phyloP scores from a whole-genome alignment of 2,888 invertebrate genomes.

The Agrotis clavis region DNA sequence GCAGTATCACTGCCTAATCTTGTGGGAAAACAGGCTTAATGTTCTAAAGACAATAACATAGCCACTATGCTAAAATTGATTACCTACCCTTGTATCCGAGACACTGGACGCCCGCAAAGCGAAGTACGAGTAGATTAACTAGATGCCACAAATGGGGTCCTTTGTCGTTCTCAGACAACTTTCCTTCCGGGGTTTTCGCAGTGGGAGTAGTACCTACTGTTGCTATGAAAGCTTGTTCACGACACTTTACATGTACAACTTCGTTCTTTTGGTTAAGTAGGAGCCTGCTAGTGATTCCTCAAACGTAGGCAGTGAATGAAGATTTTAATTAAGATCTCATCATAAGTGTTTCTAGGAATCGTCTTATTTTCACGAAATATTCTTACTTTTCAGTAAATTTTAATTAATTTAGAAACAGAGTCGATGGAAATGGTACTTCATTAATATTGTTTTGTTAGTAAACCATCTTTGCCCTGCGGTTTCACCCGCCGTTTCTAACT shows the following conservation, averaged over 20 bases:
- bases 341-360: background rate
- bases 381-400: background rate
- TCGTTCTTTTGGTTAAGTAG: background rate
- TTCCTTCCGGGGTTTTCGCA: slow-evolving; percentile 1
- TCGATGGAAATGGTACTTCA: background rate
- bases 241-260: slow-evolving; percentile 6
- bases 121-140: slow-evolving; percentile 31
- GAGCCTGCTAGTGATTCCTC: background rate
- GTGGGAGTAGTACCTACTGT: slow-evolving; percentile 10
- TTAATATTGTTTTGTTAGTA: background rate
- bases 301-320: background rate
- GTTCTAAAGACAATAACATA: background rate
- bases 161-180: slow-evolving; percentile 20
- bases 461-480: no score
- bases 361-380: background rate
- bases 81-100: background rate
- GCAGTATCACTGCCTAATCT: background rate
- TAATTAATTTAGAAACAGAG: background rate
- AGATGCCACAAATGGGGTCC: slow-evolving; percentile 29
- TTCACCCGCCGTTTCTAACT: no score
- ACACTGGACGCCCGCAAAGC: background rate
- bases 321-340: no score
- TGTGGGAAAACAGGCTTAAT: background rate
- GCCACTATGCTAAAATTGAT: slow-evolving; percentile 11
- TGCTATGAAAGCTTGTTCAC: slow-evolving; percentile 5